Evolutionary conservation across 1,140 invertebrate species (phyloP).

Genomic region (Tetraneura akinire): DNA sequence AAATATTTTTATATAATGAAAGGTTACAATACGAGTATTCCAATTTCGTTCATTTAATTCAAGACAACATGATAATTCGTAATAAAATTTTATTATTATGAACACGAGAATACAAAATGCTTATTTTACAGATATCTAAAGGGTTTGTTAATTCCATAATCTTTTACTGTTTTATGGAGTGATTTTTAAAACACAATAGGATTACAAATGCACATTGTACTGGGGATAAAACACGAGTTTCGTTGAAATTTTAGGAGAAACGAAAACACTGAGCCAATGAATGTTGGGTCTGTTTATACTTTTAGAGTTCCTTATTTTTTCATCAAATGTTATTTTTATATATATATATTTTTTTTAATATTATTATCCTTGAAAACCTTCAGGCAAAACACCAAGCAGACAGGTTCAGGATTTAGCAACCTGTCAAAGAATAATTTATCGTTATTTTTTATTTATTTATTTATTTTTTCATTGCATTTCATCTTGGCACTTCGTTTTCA

Average conservation of each 20-base stretch:
- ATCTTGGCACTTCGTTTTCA: slow-evolving; percentile 31
- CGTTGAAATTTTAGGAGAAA: neutral
- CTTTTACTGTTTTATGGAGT: slow-evolving; percentile 4
- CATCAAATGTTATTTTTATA: too few relatives aligned
- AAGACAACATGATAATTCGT: too few relatives aligned
- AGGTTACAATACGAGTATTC: neutral
- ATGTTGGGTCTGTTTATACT: neutral
- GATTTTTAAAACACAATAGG: slow-evolving; percentile 2
- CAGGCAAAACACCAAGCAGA: slow-evolving; percentile 29
- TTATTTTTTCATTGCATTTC: slow-evolving; percentile 35
- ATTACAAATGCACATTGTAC: slow-evolving; percentile 18
- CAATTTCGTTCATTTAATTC: neutral
- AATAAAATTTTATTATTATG: neutral
- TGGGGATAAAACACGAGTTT: neutral
- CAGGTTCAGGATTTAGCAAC: slow-evolving; percentile 44
- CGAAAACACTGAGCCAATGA: neutral
- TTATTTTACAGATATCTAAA: neutral
- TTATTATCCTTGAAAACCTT: slow-evolving; percentile 36
- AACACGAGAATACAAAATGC: neutral
- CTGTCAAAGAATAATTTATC: slow-evolving; percentile 49
- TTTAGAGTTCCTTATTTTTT: slow-evolving; percentile 17
- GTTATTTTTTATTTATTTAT: slow-evolving; percentile 27
- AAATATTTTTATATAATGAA: neutral
- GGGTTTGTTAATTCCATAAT: slow-evolving; percentile 1
- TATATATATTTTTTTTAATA: slow-evolving; percentile 11